Percentiles rank a stretch among this genome's conserved stretches.
These are phyloP conservation scores for Dipodomys stephensi DNA, from an alignment of 2,113 vertebrate species.

Conservation along the genomic window DNA sequence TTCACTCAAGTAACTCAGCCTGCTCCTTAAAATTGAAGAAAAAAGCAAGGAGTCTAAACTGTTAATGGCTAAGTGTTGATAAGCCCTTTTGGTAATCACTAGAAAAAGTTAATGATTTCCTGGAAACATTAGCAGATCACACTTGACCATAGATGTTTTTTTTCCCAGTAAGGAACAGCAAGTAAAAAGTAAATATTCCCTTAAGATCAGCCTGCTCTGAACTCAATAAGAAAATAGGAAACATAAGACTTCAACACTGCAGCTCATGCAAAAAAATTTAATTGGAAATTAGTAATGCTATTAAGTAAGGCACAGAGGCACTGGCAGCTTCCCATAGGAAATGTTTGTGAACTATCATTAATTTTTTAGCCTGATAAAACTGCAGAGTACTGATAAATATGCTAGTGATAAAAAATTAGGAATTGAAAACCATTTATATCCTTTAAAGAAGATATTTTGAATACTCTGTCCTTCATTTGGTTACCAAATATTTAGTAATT, in stretches of 20 bases:
- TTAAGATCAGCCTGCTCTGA: slow-evolving; percentile 50
- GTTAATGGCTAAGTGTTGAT: slow-evolving; percentile 41
- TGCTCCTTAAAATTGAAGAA: slow-evolving; percentile 41
- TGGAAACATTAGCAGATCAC: slow-evolving; percentile 65
- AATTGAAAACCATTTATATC: slow-evolving; percentile 13
- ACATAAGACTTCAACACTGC: slow-evolving; percentile 32
- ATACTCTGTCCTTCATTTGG: neutral
- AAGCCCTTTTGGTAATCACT: slow-evolving; percentile 43
- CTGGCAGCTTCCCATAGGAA: slow-evolving; percentile 23
- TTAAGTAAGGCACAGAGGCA: slow-evolving; percentile 19
- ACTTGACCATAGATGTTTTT: slow-evolving; percentile 32
- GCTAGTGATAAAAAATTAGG: slow-evolving; percentile 37
- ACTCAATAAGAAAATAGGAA: slow-evolving; percentile 55
- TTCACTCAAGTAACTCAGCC: slow-evolving; percentile 44
- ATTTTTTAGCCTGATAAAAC: slow-evolving; percentile 31
- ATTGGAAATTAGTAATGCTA: slow-evolving; percentile 29
- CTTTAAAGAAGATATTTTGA: slow-evolving; percentile 12
- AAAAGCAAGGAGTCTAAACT: neutral
- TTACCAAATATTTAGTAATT: neutral
- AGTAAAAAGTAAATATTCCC: slow-evolving; percentile 55
- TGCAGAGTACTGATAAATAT: slow-evolving; percentile 26
- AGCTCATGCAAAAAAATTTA: neutral
- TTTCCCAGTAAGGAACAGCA: slow-evolving; percentile 43
- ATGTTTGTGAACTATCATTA: slow-evolving; percentile 23
- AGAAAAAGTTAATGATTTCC: slow-evolving; percentile 75